Evolutionary conservation across 2,113 vertebrate species (phyloP).

Genomic region (Osmerus eperlanus): DNA sequence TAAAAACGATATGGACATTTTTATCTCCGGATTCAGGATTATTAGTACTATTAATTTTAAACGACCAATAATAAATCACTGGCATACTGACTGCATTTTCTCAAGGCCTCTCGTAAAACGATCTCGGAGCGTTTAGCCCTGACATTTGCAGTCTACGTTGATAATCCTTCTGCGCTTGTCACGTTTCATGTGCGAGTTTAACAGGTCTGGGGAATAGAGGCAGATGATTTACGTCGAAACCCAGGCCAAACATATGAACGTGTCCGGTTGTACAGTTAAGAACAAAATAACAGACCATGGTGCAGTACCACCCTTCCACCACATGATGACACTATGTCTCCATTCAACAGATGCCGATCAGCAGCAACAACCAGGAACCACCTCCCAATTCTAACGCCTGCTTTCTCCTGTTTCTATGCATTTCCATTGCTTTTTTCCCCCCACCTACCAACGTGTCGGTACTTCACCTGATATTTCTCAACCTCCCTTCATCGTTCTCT

Average conservation of each 20-base stretch:
- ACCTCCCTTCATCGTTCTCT: no score
- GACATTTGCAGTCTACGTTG: conserved; percentile 19
- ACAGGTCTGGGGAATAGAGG: neutral
- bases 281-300: neutral
- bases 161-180: neutral
- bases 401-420: conserved; percentile 14
- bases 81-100: conserved; percentile 25
- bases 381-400: conserved; percentile 28
- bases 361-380: neutral
- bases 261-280: neutral
- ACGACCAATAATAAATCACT: conserved; percentile 20
- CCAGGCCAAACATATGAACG: neutral
- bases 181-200: neutral
- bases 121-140: neutral
- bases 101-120: conserved; percentile 5
- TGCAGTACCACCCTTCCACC: conserved; percentile 19
- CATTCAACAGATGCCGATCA: conserved; percentile 8
- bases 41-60: conserved; percentile 9
- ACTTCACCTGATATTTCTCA: no score
- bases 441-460: no score
- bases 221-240: conserved; percentile 8
- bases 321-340: conserved; percentile 61
- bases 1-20: neutral
- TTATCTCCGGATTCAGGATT: neutral
- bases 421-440: neutral